Conservation (phyloP, 2,113 vertebrate genomes). For the Megaleporinus macrocephalus region DNA sequence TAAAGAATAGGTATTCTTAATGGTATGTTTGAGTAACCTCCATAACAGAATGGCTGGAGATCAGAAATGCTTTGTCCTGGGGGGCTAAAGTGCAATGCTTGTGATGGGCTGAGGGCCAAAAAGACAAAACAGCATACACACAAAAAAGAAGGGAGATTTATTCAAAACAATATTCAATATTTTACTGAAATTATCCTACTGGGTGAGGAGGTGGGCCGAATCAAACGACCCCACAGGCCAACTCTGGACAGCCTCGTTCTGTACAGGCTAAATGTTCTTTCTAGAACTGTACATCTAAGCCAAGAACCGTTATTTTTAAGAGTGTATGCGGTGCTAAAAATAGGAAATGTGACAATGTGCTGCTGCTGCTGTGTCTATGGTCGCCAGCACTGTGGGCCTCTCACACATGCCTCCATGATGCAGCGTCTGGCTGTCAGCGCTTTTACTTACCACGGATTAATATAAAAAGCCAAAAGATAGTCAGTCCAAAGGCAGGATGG, state of each 20-base stretch:
- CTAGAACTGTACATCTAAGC: neutral
- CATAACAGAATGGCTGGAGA: neutral
- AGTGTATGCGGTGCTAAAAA: neutral
- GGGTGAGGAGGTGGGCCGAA: too few relatives aligned
- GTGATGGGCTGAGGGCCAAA: too few relatives aligned
- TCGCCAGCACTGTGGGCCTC: conserved; percentile 60
- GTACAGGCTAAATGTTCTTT: neutral
- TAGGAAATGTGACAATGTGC: neutral
- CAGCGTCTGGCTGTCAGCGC: conserved; percentile 62
- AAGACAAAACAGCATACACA: too few relatives aligned
- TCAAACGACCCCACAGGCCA: too few relatives aligned
- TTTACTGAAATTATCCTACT: too few relatives aligned
- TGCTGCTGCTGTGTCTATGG: conserved; percentile 55
- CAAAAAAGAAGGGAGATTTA: too few relatives aligned
- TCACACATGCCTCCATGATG: conserved; percentile 64
- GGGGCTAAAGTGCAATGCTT: too few relatives aligned
- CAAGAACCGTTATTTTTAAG: neutral
- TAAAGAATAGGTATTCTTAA: neutral
- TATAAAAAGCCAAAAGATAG: conserved; percentile 99
- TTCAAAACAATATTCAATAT: too few relatives aligned
- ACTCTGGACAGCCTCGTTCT: neutral
- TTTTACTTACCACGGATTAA: conserved; percentile 99
- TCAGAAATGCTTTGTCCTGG: too few relatives aligned
- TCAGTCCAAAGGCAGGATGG: conserved; percentile 99
- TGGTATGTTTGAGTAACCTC: neutral